Percentiles rank a stretch among this genome's conserved stretches.
phyloP scores from a whole-genome alignment of 2,888 invertebrate genomes.

The Epiblema foenella region DNA sequence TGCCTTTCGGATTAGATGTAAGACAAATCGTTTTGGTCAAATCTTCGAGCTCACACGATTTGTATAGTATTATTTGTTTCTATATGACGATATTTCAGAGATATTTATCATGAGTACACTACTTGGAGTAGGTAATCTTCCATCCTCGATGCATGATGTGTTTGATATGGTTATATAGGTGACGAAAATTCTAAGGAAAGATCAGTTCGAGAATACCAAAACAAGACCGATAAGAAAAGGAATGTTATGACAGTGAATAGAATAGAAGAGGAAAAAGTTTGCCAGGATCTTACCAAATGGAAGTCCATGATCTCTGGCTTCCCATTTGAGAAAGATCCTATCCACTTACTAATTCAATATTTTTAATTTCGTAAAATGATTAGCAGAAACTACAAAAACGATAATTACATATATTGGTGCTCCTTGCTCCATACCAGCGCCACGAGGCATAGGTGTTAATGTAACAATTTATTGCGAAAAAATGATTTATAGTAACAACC shows the following conservation, averaged over 20 bases:
- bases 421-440: conserved; percentile 9
- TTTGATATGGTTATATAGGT: background rate
- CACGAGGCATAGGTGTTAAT: conserved; percentile 41
- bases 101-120: background rate
- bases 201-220: no score
- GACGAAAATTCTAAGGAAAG: no score
- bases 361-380: conserved; percentile 6
- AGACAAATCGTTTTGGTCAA: conserved; percentile 41
- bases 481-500: conserved; percentile 59
- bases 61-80: background rate
- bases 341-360: no score
- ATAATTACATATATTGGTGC: conserved; percentile 22
- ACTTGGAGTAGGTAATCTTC: background rate
- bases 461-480: conserved; percentile 46
- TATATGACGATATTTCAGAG: background rate
- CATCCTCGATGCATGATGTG: background rate
- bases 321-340: no score
- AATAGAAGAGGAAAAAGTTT: no score
- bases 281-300: no score
- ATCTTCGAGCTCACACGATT: conserved; percentile 37
- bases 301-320: no score
- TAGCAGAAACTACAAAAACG: conserved; percentile 27
- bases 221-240: no score
- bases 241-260: no score
- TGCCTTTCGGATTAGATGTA: conserved; percentile 40